Percentiles rank a stretch among this genome's conserved stretches.
Evolutionary conservation across 53 echinoderm and acorn worm genomes (phyloP).

Genomic region (Echinometra lucunter): DNA sequence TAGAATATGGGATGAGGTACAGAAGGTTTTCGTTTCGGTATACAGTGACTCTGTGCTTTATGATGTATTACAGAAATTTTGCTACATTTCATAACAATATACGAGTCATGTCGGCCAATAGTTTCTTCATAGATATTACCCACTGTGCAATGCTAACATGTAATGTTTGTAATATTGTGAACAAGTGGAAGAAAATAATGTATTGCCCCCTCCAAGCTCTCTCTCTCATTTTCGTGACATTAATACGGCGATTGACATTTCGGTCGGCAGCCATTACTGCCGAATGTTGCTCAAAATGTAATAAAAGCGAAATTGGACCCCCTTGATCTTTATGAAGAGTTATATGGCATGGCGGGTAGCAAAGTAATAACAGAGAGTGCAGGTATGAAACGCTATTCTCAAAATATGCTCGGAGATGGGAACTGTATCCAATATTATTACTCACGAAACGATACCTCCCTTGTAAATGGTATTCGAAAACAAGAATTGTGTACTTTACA

Average conservation of each 20-base stretch:
- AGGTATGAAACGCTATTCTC: background rate
- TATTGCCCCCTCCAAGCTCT: background rate
- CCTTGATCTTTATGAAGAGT: background rate
- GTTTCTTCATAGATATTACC: background rate
- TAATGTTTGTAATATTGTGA: background rate
- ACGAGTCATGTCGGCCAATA: background rate
- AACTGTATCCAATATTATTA: background rate
- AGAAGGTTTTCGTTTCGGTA: background rate
- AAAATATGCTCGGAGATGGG: background rate
- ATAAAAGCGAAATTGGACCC: slow-evolving; percentile 23
- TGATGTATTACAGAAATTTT: background rate
- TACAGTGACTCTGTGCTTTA: background rate
- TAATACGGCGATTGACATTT: slow-evolving; percentile 9
- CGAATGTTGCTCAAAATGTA: slow-evolving; percentile 19
- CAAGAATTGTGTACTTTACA: background rate
- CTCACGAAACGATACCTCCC: background rate
- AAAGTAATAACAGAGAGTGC: background rate
- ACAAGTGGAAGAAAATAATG: background rate
- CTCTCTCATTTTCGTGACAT: background rate
- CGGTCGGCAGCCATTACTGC: background rate
- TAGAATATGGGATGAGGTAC: background rate
- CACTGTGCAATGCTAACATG: background rate
- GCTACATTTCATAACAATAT: background rate
- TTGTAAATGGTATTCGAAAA: background rate
- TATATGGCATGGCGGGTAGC: background rate